Conservation (phyloP, 2,797 vertebrate species). For the Hydrolagus colliei region DNA sequence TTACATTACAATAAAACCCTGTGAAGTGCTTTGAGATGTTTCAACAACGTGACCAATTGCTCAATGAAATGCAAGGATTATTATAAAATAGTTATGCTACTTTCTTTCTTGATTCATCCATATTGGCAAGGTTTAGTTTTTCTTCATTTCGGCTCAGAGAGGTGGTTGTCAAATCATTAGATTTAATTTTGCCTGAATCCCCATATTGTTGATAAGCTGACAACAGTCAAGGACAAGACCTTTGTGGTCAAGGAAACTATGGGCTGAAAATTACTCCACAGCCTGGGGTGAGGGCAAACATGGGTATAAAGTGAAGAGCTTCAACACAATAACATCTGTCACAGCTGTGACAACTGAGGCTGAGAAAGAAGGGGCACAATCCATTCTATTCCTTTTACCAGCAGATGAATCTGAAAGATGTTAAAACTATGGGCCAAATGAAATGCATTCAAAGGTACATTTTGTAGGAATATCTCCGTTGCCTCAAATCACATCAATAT, state of each 20-base stretch:
- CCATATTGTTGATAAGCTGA: background rate
- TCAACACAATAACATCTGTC: constrained; percentile 65
- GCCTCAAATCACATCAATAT: constrained; percentile 45
- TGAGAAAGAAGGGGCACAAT: constrained; percentile 64
- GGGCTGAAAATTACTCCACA: constrained; percentile 74
- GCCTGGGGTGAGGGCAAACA: constrained; percentile 86
- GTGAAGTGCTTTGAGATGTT: too few relatives aligned
- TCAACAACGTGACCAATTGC: too few relatives aligned
- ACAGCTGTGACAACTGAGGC: constrained; percentile 76
- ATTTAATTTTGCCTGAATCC: background rate
- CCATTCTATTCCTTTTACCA: constrained; percentile 78
- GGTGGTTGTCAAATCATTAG: too few relatives aligned
- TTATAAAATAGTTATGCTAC: too few relatives aligned
- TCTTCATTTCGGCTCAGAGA: too few relatives aligned
- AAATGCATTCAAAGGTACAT: constrained; percentile 55
- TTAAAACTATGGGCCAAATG: constrained; percentile 63
- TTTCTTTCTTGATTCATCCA: too few relatives aligned
- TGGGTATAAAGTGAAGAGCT: constrained; percentile 67
- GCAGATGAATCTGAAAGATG: constrained; percentile 82
- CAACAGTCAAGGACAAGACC: constrained; percentile 43
- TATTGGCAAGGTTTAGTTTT: too few relatives aligned
- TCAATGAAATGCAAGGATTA: too few relatives aligned
- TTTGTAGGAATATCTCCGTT: constrained; percentile 53
- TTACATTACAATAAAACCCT: too few relatives aligned
- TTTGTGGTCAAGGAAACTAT: constrained; percentile 42